Conservation (phyloP, 1,140 invertebrate species). For the Drosophila carrolli region DNA sequence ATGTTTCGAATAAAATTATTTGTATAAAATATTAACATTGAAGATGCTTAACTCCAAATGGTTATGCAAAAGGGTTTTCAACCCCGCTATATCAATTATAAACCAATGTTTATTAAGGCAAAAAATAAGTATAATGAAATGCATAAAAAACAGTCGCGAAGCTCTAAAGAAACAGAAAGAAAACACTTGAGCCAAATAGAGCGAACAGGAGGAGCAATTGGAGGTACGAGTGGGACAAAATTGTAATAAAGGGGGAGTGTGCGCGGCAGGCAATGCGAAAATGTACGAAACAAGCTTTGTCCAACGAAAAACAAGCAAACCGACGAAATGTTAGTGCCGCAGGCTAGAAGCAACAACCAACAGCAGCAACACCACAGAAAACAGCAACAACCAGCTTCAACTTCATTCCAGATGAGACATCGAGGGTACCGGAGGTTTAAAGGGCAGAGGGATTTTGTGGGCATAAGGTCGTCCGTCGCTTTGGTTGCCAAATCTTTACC, state of each 20-base stretch:
- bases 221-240: conserved; percentile 3
- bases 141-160: conserved; percentile 11
- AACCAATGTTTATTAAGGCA: background rate
- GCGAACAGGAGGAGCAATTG: conserved; percentile 40
- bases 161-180: conserved; percentile 15
- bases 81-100: background rate
- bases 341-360: conserved; percentile 33
- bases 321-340: conserved; percentile 51
- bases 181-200: conserved; percentile 55
- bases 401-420: conserved; percentile 34
- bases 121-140: conserved; percentile 6
- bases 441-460: conserved; percentile 32
- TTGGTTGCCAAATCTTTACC: conserved; percentile 52
- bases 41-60: too few species aligned
- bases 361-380: conserved; percentile 4
- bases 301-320: conserved; percentile 36
- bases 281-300: conserved; percentile 48
- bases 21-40: too few species aligned
- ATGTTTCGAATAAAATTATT: too few species aligned
- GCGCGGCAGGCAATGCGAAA: conserved; percentile 18
- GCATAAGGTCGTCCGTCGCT: conserved; percentile 43
- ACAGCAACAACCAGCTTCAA: conserved; percentile 31
- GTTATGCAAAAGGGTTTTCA: background rate
- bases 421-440: conserved; percentile 5
- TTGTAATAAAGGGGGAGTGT: background rate